Evolutionary conservation across 2,797 vertebrate species (phyloP), one percentile per base, ranked within the genome.

Genomic region (Mycteria americana): DNA sequence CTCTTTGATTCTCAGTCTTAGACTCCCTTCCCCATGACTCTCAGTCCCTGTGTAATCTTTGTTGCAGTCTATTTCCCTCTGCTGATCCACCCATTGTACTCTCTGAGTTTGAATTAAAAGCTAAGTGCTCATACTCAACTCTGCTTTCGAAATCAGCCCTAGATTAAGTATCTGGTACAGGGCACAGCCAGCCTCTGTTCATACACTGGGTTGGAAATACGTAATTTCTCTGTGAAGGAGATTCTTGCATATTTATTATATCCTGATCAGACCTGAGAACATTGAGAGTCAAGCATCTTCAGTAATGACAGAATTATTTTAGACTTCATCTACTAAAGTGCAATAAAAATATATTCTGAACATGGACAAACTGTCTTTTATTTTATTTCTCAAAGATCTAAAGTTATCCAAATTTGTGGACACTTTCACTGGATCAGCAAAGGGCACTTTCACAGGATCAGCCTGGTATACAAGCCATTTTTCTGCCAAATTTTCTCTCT

Each of bases 131-230:
- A 8, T 31, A 18, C 23, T 53, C 24, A 53, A 3, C 37, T 69
- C 31, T 57, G 22, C 43, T 73, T 72, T 41, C 4, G 3, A 74
- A 90, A 50, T 62, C n/a, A 91, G 16, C 31, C 21, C 28, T 37
- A 31, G 59, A 30, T 35, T 41, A 75, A 93, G 17, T 63, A 30
- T 19, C 37, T 53, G 28, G 30, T 45, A 16, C 6, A 46, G 37
- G 10, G 13, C 18, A 69, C 13, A 88, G 10, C 1, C 17, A 82
- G 25, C 8, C 9, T 69, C 25, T 82, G 11, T 83, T 56, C 85
- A 19, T 62, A 56, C 9, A 4, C 18, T 60, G 53, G 0, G 0
- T 13, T 41, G 19, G 39, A 72, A 92, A 72, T 25, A 39, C 0
- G 1, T 41, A 15, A 19, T 50, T 73, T 59, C 6, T 63, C 33